These are phyloP conservation scores for Hemibagrus wyckioides DNA, from an alignment of 2,113 vertebrate species.

Conservation along the genomic window DNA sequence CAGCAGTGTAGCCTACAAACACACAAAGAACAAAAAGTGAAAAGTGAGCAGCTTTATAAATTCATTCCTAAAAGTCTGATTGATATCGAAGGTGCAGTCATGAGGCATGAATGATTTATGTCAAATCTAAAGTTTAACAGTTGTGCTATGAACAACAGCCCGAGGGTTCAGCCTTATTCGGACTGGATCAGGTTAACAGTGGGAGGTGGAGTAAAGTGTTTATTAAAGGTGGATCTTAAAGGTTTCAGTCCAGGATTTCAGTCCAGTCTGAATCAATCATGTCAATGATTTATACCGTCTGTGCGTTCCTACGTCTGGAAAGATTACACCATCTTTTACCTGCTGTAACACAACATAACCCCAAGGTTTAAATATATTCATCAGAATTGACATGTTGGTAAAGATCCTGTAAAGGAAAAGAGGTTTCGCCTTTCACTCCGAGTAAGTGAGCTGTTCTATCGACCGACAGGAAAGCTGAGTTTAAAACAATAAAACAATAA, in stretches of 20 bases:
- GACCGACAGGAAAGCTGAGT: background rate
- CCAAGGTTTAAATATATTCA: background rate
- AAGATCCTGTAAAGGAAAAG: background rate
- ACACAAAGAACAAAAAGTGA: background rate
- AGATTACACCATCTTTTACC: background rate
- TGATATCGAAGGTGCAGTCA: background rate
- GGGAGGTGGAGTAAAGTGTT: no score
- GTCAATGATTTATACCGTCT: background rate
- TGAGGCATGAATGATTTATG: background rate
- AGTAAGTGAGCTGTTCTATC: background rate
- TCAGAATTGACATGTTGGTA: background rate
- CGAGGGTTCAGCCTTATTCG: background rate
- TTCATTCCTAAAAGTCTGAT: background rate
- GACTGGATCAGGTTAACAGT: background rate
- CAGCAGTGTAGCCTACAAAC: slow-evolving; percentile 63
- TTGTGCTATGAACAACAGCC: background rate
- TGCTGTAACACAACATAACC: background rate
- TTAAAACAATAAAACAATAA: background rate
- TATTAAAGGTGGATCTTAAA: background rate
- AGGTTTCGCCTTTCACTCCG: background rate
- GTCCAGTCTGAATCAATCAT: background rate
- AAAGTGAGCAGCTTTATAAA: background rate
- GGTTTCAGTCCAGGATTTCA: background rate
- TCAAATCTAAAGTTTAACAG: background rate
- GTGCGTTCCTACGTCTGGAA: background rate